Base-by-base conservation (phyloP, 2,888 invertebrate species). In the Chalcis sispes region DNA sequence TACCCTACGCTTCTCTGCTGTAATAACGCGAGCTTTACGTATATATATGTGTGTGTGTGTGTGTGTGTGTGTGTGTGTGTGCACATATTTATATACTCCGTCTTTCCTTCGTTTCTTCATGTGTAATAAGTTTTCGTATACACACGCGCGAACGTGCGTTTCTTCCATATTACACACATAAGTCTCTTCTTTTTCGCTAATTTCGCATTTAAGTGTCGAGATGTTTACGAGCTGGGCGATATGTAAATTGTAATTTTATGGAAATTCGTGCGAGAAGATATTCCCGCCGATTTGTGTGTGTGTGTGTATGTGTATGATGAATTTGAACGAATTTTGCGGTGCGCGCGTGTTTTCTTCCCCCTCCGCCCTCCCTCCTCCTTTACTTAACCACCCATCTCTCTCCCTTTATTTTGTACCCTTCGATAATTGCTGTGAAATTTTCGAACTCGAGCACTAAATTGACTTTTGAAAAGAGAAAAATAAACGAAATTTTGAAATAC, bases 181-280 rank as follows among this genome's bases (percentile, higher is more conserved):
- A 13, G 29, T 27, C 62, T 48, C 46, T n/a, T n/a, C n/a, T 62
- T 62, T 62, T 56, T 56, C 48, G 42, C 58, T 58, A 50, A 65
- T 72, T 65, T 65, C 2, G 40, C 36, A 50, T 15, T 65, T 29
- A 25, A 40, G 50, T 2, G 59, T 25, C 36, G 40, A 25, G 8
- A 8, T 20, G 4, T 10, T 59, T 65, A 62, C 64, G 56, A 64
- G 54, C 46, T n/a, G 23, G 32, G 40, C 20, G 42, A 32, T 66
- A 66, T 65, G 23, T 36, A 61, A 48, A 69, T 48, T 62, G 29
- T 36, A 69, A 61, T 52, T 27, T 61, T 73, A 73, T 56, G 66
- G 66, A 42, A 66, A 67, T 72, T 23, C 18, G 50, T n/a, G n/a
- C n/a, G n/a, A n/a, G n/a, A n/a, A 32, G 8, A 32, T 50, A 20